Evolutionary conservation across 2,888 invertebrate species (phyloP).

Genomic region (Conomelus anceps): DNA sequence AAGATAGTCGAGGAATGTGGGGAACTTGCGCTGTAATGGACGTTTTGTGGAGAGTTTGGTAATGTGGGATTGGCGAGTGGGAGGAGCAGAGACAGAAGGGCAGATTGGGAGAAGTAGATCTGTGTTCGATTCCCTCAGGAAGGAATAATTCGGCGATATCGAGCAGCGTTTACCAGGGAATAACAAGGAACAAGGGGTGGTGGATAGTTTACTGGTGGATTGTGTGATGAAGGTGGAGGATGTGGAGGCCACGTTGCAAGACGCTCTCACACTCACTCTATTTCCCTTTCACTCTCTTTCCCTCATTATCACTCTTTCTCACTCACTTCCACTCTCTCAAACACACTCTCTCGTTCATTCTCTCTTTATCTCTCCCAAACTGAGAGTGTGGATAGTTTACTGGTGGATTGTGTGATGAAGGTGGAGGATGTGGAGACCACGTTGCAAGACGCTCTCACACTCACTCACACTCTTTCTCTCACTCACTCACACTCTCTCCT

Average conservation of each 20-base stretch:
- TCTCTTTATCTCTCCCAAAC: too few species aligned
- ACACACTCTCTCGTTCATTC: not conserved
- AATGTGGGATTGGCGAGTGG: not conserved
- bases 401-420: not conserved
- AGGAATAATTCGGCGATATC: not conserved
- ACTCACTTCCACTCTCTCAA: not conserved
- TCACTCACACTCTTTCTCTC: too few species aligned
- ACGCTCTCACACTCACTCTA: not conserved
- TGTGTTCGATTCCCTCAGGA: not conserved
- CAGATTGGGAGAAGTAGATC: not conserved
- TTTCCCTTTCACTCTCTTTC: not conserved
- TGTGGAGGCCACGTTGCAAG: not conserved
- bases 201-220: not conserved
- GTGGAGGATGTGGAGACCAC: not conserved
- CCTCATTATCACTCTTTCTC: not conserved
- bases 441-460: not conserved
- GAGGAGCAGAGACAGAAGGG: not conserved
- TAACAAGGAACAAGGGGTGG: not conserved
- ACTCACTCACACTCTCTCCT: not conserved
- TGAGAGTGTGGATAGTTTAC: not conserved
- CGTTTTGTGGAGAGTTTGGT: not conserved
- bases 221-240: not conserved
- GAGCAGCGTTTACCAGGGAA: not conserved
- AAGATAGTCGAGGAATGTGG: not conserved
- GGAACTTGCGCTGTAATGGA: not conserved